Conservation (phyloP, 1,140 invertebrate genomes). For the Drosophila serrata region DNA sequence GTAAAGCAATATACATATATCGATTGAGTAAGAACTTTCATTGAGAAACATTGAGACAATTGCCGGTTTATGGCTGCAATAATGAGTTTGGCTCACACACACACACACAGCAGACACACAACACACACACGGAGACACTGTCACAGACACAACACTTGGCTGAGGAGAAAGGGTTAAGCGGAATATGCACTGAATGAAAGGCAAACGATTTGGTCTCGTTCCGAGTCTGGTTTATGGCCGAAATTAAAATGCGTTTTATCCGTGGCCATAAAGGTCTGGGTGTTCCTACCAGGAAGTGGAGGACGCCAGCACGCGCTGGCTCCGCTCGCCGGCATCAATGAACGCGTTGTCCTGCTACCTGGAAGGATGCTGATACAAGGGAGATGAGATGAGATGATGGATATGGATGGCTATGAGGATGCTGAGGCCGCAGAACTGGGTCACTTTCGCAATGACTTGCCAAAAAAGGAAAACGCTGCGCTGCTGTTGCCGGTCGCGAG, state of each 20-base stretch:
- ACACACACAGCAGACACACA: slow-evolving; percentile 12
- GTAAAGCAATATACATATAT: slow-evolving; percentile 23
- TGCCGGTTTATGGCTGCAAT: slow-evolving; percentile 61
- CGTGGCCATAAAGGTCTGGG: slow-evolving; percentile 63
- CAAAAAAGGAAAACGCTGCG: slow-evolving; percentile 70
- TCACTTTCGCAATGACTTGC: slow-evolving; percentile 82
- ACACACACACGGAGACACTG: not conserved
- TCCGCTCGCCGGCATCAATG: slow-evolving; percentile 60
- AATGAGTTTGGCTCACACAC: slow-evolving; percentile 59
- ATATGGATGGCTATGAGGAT: not conserved
- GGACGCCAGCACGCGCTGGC: slow-evolving; percentile 57
- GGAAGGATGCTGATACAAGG: slow-evolving; percentile 8
- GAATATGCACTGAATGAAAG: slow-evolving; percentile 66
- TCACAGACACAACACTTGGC: slow-evolving; percentile 43
- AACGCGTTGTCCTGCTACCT: slow-evolving; percentile 39
- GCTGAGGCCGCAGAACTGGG: slow-evolving; percentile 61
- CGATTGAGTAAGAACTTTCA: slow-evolving; percentile 62
- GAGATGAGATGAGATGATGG: slow-evolving; percentile 16
- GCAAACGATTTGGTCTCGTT: slow-evolving; percentile 37
- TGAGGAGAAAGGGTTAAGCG: slow-evolving; percentile 72
- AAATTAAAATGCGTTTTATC: slow-evolving; percentile 81
- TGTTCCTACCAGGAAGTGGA: slow-evolving; percentile 62
- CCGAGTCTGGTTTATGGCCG: slow-evolving; percentile 66
- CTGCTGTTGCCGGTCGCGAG: slow-evolving; percentile 68
- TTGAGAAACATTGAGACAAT: slow-evolving; percentile 63